Evolutionary conservation across 2,113 vertebrate species (phyloP).

Genomic region (Apistogramma diplotaenia): DNA sequence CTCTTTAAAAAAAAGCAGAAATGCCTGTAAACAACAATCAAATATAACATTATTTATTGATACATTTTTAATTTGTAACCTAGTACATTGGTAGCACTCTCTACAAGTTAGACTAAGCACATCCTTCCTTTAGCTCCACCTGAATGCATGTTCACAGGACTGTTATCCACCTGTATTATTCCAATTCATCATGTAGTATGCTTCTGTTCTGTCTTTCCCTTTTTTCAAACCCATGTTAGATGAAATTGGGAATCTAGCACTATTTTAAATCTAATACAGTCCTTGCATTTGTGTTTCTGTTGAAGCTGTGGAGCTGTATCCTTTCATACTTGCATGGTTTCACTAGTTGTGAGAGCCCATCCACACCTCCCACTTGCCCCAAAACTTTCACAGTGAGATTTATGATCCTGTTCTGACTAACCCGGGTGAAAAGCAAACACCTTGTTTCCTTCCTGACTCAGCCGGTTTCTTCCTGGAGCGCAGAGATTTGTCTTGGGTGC

Average conservation of each 20-base stretch:
- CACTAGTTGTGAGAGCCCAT: neutral
- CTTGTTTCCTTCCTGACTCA: constrained; percentile 59
- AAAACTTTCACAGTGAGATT: constrained; percentile 51
- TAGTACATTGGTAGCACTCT: neutral
- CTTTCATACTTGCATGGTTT: neutral
- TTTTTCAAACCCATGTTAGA: neutral
- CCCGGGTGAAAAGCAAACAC: constrained; percentile 30
- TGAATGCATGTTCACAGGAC: neutral
- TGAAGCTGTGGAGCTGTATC: neutral
- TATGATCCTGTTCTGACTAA: constrained; percentile 21
- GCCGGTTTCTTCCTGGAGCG: neutral
- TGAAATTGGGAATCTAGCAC: neutral
- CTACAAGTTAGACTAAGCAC: too few relatives aligned
- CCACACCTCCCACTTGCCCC: constrained; percentile 17
- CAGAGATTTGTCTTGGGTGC: constrained; percentile 25
- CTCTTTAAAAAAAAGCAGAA: too few relatives aligned
- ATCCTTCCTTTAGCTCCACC: neutral
- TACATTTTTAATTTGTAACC: neutral
- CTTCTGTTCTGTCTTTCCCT: neutral
- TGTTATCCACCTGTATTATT: neutral
- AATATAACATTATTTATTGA: neutral
- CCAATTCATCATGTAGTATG: neutral
- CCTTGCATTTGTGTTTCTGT: neutral
- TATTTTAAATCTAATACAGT: neutral
- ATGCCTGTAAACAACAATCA: too few relatives aligned